These are phyloP conservation scores for Tetraneura akinire DNA, from an alignment of 1,140 invertebrate species.

Conservation along the genomic window DNA sequence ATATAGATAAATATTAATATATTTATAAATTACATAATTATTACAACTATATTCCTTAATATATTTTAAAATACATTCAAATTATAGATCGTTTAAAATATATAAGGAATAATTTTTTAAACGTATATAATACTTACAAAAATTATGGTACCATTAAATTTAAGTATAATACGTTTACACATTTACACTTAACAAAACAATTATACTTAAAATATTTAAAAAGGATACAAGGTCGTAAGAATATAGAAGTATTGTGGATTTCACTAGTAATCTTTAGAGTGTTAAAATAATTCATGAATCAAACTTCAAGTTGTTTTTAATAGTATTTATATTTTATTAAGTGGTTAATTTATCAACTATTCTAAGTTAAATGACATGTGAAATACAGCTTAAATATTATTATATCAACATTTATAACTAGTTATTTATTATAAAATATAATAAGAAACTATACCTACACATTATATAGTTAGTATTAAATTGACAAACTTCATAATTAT, in stretches of 20 bases:
- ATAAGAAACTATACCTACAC: no score
- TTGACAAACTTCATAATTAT: no score
- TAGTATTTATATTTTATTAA: background rate
- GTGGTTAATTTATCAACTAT: slow-evolving; percentile 36
- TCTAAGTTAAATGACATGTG: background rate
- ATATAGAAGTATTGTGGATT: slow-evolving; percentile 11
- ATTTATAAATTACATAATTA: no score
- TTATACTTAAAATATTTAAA: background rate
- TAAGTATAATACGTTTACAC: background rate
- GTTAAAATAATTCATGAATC: background rate
- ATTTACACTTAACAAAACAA: background rate
- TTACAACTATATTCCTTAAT: no score
- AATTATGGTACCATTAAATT: no score
- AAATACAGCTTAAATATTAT: background rate
- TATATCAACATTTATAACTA: background rate
- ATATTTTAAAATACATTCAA: no score
- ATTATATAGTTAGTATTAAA: no score
- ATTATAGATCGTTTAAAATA: no score
- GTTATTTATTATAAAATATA: no score
- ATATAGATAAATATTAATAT: no score
- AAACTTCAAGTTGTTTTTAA: slow-evolving; percentile 20
- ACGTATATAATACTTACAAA: no score
- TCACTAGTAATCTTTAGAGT: slow-evolving; percentile 21
- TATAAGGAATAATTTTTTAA: no score
- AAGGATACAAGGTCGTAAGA: slow-evolving; percentile 6